Conservation (phyloP, 2,797 vertebrate species). For the Chaetodon trifasciatus region DNA sequence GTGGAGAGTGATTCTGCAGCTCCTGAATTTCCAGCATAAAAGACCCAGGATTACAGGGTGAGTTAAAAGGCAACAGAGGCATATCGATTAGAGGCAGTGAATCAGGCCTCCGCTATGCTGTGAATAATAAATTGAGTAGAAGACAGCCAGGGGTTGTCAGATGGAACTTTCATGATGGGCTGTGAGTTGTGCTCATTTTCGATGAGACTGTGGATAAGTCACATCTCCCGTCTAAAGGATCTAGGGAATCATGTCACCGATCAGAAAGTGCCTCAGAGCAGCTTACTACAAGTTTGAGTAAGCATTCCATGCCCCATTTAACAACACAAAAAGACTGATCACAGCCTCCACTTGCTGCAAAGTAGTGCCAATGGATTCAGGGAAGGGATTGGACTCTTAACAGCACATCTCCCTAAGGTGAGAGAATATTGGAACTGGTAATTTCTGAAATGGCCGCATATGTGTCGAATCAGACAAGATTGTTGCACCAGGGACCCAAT, state of each 20-base stretch:
- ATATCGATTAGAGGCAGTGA: slow-evolving; percentile 83
- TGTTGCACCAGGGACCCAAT: slow-evolving; percentile 48
- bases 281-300: slow-evolving; percentile 78
- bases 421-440: slow-evolving; percentile 51
- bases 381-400: slow-evolving; percentile 48
- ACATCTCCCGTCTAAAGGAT: slow-evolving; percentile 62
- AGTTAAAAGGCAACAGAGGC: slow-evolving; percentile 78
- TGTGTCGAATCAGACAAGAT: slow-evolving; percentile 45
- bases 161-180: slow-evolving; percentile 63
- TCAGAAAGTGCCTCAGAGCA: slow-evolving; percentile 70
- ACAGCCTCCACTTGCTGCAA: slow-evolving; percentile 41
- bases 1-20: slow-evolving; percentile 71
- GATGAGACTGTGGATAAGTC: slow-evolving; percentile 74
- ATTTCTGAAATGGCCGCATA: slow-evolving; percentile 54
- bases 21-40: slow-evolving; percentile 76
- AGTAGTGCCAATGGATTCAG: slow-evolving; percentile 48
- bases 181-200: slow-evolving; percentile 66
- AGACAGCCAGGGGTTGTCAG: slow-evolving; percentile 68
- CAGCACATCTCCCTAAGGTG: slow-evolving; percentile 45
- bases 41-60: slow-evolving; percentile 75
- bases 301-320: slow-evolving; percentile 76
- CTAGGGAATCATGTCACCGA: slow-evolving; percentile 71
- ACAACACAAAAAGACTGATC: slow-evolving; percentile 66
- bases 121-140: slow-evolving; percentile 81
- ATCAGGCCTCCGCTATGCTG: slow-evolving; percentile 70